Percentiles rank a stretch among this genome's conserved stretches.
Evolutionary conservation across 1,140 invertebrate genomes (phyloP).

Genomic region (Drosophila sp.): DNA sequence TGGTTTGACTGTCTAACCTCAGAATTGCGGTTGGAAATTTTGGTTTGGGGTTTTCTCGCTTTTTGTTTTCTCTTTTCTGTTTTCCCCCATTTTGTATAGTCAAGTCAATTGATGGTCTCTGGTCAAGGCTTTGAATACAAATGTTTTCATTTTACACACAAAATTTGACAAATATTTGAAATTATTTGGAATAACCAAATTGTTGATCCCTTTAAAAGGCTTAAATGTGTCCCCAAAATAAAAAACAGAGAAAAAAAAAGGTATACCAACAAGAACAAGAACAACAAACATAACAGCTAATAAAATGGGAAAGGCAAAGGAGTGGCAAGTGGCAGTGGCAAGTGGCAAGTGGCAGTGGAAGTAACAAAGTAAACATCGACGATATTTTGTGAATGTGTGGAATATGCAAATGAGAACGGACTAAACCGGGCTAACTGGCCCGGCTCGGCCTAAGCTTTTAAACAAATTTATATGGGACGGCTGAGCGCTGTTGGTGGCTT

Average conservation of each 20-base stretch:
- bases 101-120: conserved; percentile 16
- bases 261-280: background rate
- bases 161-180: conserved; percentile 33
- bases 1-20: conserved; percentile 43
- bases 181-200: conserved; percentile 13
- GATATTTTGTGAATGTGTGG: conserved; percentile 60
- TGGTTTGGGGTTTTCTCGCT: conserved; percentile 2
- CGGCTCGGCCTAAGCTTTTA: conserved; percentile 62
- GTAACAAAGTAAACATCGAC: conserved; percentile 35
- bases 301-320: conserved; percentile 15
- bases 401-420: conserved; percentile 72
- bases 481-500: conserved; percentile 34
- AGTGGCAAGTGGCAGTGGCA: background rate
- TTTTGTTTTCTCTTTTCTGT: background rate
- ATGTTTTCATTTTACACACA: conserved; percentile 36
- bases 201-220: conserved; percentile 10
- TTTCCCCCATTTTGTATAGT: background rate
- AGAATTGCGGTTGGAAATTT: conserved; percentile 29
- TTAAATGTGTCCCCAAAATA: background rate
- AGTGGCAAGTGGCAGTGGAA: conserved; percentile 9
- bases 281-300: conserved; percentile 15
- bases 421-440: conserved; percentile 4
- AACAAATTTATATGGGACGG: conserved; percentile 68
- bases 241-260: background rate
- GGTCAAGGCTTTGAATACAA: conserved; percentile 24